Conservation (phyloP, 2,888 invertebrate genomes). For the Chymomyza fuscimana region DNA sequence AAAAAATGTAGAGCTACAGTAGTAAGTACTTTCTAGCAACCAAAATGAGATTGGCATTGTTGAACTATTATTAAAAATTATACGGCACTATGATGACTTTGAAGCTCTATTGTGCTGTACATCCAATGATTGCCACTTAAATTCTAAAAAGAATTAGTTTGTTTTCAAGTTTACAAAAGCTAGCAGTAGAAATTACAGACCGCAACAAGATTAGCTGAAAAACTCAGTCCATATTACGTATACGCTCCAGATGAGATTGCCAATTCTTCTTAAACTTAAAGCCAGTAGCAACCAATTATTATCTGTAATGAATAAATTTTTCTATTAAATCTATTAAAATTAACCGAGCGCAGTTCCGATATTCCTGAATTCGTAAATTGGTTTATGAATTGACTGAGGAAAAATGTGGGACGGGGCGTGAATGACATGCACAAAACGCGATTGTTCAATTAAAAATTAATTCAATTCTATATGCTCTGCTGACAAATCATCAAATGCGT, state of each 20-base stretch:
- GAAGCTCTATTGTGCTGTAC: no score
- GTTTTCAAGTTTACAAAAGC: no score
- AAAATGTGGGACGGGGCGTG: not conserved
- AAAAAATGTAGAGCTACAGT: no score
- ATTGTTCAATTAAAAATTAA: constrained; percentile 60
- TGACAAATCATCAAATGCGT: constrained; percentile 24
- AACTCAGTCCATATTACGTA: not conserved
- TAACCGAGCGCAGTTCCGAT: not conserved
- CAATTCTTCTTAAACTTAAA: not conserved
- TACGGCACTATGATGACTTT: no score
- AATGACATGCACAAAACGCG: not conserved
- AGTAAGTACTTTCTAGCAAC: no score
- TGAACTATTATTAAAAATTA: no score
- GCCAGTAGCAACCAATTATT: not conserved
- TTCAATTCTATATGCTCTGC: constrained; percentile 52
- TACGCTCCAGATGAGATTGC: not conserved
- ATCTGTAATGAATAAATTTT: not conserved
- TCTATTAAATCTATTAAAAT: not conserved
- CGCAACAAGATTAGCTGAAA: not conserved
- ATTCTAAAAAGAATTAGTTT: no score
- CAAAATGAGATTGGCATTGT: no score
- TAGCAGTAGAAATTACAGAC: not conserved
- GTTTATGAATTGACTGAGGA: not conserved
- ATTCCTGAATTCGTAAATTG: not conserved
- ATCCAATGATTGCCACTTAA: no score